These are phyloP conservation scores for Chaitophorus viminalis DNA, from an alignment of 2,888 invertebrate genomes.

Conservation along the genomic window DNA sequence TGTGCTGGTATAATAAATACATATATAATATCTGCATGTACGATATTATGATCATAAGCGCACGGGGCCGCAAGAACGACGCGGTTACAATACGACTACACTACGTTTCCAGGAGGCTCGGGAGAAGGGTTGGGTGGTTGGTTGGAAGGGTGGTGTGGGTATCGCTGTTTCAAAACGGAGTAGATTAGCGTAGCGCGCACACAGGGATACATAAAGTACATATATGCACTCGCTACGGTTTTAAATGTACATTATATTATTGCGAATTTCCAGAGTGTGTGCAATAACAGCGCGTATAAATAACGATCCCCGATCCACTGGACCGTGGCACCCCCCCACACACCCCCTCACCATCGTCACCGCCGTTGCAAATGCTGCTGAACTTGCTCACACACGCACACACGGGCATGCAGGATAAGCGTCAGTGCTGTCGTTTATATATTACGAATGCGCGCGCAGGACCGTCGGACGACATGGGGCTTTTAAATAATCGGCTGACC, in stretches of 20 bases:
- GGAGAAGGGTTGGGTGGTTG: neutral
- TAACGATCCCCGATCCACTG: constrained; percentile 47
- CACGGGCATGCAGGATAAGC: neutral
- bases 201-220: neutral
- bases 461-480: neutral
- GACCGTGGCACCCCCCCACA: constrained; percentile 47
- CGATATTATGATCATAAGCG: no score
- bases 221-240: neutral
- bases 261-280: constrained; percentile 8
- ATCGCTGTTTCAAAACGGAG: constrained; percentile 7
- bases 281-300: constrained; percentile 46
- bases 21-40: neutral
- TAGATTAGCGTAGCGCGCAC: constrained; percentile 2
- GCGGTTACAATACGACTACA: neutral
- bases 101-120: neutral
- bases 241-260: constrained; percentile 48
- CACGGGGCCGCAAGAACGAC: neutral
- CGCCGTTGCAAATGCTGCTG: neutral
- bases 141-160: neutral
- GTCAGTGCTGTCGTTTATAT: neutral
- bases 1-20: neutral
- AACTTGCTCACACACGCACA: neutral
- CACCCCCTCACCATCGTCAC: no score
- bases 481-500: constrained; percentile 42
- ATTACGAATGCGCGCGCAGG: no score